These are phyloP conservation scores for Chelonus formosanus DNA, from an alignment of 2,888 invertebrate species.

Conservation along the genomic window DNA sequence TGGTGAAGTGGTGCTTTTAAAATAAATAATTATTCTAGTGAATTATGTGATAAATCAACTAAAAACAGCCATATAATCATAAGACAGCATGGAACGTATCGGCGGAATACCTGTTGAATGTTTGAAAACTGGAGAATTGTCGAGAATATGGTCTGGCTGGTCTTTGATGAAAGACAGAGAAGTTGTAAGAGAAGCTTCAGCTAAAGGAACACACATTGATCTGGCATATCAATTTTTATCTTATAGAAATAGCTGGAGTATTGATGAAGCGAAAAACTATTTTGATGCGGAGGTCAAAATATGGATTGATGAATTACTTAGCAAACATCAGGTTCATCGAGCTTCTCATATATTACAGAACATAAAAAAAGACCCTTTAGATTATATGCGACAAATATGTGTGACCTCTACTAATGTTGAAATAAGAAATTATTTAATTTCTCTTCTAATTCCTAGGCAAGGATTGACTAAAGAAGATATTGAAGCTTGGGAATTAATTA, in stretches of 20 bases:
- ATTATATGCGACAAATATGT: conserved; percentile 70
- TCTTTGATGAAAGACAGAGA: conserved; percentile 71
- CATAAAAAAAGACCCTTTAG: conserved; percentile 69
- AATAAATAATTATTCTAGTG: not conserved
- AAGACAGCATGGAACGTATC: conserved; percentile 40
- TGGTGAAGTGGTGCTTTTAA: not conserved
- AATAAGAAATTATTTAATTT: conserved; percentile 74
- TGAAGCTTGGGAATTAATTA: conserved; percentile 64
- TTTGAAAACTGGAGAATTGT: conserved; percentile 68
- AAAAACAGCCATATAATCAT: not conserved
- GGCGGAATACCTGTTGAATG: conserved; percentile 68
- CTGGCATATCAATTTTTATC: conserved; percentile 71
- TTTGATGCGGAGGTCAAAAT: conserved; percentile 68
- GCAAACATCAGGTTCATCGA: conserved; percentile 72
- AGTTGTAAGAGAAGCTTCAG: conserved; percentile 74
- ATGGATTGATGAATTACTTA: conserved; percentile 72
- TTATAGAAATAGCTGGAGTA: conserved; percentile 68
- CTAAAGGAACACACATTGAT: conserved; percentile 72
- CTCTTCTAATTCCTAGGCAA: conserved; percentile 70
- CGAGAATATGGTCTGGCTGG: conserved; percentile 75
- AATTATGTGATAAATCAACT: not conserved
- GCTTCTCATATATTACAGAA: conserved; percentile 73
- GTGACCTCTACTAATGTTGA: conserved; percentile 69
- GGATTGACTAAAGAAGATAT: conserved; percentile 57
- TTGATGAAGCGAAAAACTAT: conserved; percentile 65